Evolutionary conservation across 2,888 invertebrate genomes (phyloP), one percentile per base, ranked within the genome.

Genomic region (Lycia hirtaria): DNA sequence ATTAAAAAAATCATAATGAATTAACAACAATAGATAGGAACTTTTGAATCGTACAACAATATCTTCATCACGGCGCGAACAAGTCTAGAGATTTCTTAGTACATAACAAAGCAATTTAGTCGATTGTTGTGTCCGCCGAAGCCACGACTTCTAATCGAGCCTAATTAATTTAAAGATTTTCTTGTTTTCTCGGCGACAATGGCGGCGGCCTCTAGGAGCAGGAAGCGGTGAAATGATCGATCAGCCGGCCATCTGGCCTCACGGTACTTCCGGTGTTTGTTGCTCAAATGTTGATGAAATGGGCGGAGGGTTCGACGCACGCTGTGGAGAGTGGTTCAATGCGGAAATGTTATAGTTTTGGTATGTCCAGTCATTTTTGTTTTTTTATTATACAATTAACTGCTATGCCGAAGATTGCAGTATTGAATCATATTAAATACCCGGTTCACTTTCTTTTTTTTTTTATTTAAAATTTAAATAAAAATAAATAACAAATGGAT

Each of bases 181-280:
- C 61, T 56, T 45, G 41, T 61, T 64, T 62, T 64, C 61, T 56
- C 41, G 32, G 35, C 52, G 54, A 64, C 62, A 62, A 64, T 64
- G 49, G 62, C 17, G 54, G 7, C 37, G 64, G 47, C 64, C 64
- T 64, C 50, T 20, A 40, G 7, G 26, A 57, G 14, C 52, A 57
- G 64, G 62, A 64, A 64, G 55, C 30, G 35, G 62, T 55, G 64
- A 64, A 64, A 64, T 64, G 64, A 64, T 62, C 64, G 55, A 60
- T 64, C 59, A 60, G 48, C 48, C 32, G 48, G 37, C 53, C 50
- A 52, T 41, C 52, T 57, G 64, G 54, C 62, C 64, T 64, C 57
- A 44, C 14, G 24, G 19, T 35, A 45, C 55, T 62, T 62, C 62
- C 62, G 64, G 32, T 52, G 35, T 45, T 33, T 56, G 47, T 47